Conservation (phyloP, 2,888 invertebrate species). For the Lepidonotus clava region DNA sequence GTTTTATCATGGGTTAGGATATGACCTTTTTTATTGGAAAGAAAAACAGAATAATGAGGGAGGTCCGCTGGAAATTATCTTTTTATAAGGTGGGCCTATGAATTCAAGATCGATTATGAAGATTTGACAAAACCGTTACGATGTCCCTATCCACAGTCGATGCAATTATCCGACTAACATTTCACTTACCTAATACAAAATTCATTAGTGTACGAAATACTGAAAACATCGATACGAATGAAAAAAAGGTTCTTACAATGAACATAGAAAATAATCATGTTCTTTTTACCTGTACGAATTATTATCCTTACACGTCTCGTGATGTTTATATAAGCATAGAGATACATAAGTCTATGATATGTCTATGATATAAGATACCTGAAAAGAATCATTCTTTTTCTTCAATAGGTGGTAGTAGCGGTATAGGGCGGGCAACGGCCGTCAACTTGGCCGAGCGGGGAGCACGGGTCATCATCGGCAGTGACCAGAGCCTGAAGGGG, state of each 20-base stretch:
- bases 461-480: not conserved
- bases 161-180: too few species aligned
- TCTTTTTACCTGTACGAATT: not conserved
- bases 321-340: not conserved
- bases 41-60: too few species aligned
- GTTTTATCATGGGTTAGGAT: too few species aligned
- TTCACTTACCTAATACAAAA: too few species aligned
- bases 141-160: too few species aligned
- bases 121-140: too few species aligned
- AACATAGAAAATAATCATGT: not conserved
- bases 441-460: constrained; percentile 16
- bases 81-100: too few species aligned
- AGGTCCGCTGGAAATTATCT: too few species aligned
- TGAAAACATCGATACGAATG: too few species aligned
- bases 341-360: not conserved
- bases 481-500: not conserved
- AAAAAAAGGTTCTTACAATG: not conserved
- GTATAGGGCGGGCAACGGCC: constrained; percentile 24
- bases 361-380: not conserved
- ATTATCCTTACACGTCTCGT: not conserved
- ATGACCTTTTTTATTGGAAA: too few species aligned
- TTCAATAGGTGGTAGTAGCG: constrained; percentile 26
- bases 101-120: too few species aligned
- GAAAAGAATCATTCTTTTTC: not conserved
- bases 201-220: too few species aligned